A percentile compares a stretch with the other conserved stretches of the same genome.
Conservation (phyloP, 2,797 vertebrate genomes). For the Gymnocypris eckloni region DNA sequence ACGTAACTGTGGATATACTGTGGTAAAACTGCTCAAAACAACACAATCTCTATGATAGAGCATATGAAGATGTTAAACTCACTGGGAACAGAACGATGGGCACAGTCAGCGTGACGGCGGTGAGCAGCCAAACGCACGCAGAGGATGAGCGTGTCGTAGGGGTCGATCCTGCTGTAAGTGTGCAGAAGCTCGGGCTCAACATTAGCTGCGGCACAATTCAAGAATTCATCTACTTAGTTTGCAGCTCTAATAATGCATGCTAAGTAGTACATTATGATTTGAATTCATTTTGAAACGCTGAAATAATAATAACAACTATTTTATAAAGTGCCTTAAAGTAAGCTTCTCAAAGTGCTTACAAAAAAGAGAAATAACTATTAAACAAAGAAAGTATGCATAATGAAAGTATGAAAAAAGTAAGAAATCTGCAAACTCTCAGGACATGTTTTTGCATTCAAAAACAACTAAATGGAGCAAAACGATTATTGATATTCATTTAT, state of each 20-base stretch:
- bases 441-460: background rate
- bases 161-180: conserved; percentile 92
- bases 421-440: background rate
- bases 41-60: background rate
- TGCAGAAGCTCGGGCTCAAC: conserved; percentile 95
- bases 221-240: background rate
- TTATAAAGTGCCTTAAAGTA: background rate
- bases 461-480: background rate
- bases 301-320: background rate
- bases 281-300: background rate
- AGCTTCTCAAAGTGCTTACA: background rate
- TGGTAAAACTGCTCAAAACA: background rate
- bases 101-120: conserved; percentile 93
- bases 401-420: background rate
- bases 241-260: background rate
- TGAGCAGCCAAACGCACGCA: conserved; percentile 94
- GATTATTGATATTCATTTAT: background rate
- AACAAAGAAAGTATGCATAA: background rate
- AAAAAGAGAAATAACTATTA: background rate
- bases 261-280: background rate
- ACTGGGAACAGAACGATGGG: conserved; percentile 98
- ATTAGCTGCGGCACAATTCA: conserved; percentile 71
- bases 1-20: background rate
- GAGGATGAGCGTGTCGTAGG: conserved; percentile 91
- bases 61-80: conserved; percentile 63